Percentiles rank a stretch among this genome's conserved stretches.
These are phyloP conservation scores for Antidorcas marsupialis DNA, from an alignment of 2,113 vertebrate genomes.

Conservation along the genomic window DNA sequence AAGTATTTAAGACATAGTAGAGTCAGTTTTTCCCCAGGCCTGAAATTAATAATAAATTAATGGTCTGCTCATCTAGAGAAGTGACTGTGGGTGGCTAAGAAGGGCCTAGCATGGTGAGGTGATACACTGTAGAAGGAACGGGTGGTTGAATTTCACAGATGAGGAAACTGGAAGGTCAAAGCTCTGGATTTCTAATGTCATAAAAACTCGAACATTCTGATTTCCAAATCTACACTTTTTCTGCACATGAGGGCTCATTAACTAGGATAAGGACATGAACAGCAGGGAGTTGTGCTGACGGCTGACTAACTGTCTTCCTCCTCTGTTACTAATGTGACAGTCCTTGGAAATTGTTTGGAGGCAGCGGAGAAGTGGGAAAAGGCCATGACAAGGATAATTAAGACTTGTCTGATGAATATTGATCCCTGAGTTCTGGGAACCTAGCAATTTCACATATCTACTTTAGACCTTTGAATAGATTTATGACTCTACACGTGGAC, in stretches of 20 bases:
- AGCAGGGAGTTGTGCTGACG: not conserved
- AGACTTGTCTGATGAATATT: not conserved
- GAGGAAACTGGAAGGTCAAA: not conserved
- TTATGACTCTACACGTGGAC: not conserved
- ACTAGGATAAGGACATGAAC: not conserved
- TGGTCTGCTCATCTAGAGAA: not conserved
- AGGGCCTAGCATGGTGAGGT: not conserved
- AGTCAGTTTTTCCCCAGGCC: not conserved
- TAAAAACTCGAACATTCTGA: not conserved
- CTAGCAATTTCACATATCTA: not conserved
- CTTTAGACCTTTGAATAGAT: not conserved
- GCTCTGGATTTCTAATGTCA: not conserved
- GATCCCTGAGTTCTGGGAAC: not conserved
- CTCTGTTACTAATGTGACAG: constrained; percentile 18
- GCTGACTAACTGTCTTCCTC: not conserved
- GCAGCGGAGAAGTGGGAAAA: not conserved
- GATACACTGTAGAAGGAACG: fast-evolving
- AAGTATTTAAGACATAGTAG: not conserved
- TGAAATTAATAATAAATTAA: not conserved
- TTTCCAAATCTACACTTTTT: not conserved
- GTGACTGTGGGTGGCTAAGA: not conserved
- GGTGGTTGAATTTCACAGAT: not conserved
- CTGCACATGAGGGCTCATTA: not conserved
- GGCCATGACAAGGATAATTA: constrained; percentile 23
- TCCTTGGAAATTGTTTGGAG: not conserved